Percentiles rank a stretch among this genome's conserved stretches.
Evolutionary conservation across 2,113 vertebrate species (phyloP).

Genomic region (Tachuris rubrigastra): DNA sequence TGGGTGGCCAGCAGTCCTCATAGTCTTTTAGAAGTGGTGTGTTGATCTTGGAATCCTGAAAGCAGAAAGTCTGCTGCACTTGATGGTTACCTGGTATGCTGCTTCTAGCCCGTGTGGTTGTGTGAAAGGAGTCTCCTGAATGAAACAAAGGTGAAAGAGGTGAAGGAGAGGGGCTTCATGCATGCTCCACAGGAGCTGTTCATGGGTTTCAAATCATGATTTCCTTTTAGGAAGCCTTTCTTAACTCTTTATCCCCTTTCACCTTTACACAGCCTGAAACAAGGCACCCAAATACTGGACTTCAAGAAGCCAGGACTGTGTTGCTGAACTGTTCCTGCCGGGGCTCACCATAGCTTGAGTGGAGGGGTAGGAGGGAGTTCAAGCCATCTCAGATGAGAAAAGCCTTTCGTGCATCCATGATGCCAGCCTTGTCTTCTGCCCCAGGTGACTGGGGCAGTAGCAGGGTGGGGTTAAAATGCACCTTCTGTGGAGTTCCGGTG

Average conservation of each 20-base stretch:
- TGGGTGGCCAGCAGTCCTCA: neutral
- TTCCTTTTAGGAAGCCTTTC: neutral
- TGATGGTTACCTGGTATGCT: neutral
- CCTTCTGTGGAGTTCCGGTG: neutral
- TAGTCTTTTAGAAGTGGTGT: neutral
- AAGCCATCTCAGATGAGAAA: neutral
- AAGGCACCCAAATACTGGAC: neutral
- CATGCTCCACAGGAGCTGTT: neutral
- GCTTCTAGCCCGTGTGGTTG: accelerated
- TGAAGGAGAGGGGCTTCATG: neutral
- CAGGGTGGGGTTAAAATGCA: accelerated
- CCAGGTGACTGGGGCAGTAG: neutral
- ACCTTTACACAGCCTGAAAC: neutral
- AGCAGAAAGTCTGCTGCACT: neutral
- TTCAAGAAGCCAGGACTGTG: neutral
- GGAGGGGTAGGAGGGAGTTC: neutral
- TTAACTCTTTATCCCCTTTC: neutral
- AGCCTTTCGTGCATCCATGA: neutral
- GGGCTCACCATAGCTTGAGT: neutral
- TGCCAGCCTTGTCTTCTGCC: neutral
- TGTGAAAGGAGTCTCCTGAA: neutral
- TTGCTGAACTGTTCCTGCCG: neutral
- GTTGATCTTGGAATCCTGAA: neutral
- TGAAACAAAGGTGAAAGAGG: neutral
- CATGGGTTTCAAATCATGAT: neutral